Percentiles rank a stretch among this genome's conserved stretches.
Evolutionary conservation across 2,113 vertebrate species (phyloP).

Genomic region (Prionailurus viverrinus): DNA sequence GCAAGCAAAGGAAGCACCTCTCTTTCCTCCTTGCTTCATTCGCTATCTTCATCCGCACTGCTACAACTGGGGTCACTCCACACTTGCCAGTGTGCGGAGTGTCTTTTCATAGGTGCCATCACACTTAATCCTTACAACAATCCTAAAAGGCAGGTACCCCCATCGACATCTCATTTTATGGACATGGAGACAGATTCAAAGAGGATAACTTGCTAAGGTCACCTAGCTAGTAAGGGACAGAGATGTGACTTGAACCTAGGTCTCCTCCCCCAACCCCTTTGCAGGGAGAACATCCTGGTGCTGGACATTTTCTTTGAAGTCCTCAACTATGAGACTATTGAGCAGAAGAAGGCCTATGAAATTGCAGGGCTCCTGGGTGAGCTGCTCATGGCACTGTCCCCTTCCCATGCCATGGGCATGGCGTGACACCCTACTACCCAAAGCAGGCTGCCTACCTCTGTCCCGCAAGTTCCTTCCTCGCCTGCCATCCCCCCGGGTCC

Average conservation of each 20-base stretch:
- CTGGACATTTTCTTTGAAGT: constrained; percentile 99
- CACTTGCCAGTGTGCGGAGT: neutral
- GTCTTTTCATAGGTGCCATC: neutral
- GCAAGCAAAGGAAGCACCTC: neutral
- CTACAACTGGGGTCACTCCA: neutral
- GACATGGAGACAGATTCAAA: neutral
- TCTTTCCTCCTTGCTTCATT: neutral
- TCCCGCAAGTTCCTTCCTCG: neutral
- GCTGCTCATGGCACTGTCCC: constrained; percentile 59
- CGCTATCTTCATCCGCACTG: neutral
- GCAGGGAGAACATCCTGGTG: constrained; percentile 98
- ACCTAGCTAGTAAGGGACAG: constrained; percentile 6
- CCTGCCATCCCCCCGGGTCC: neutral
- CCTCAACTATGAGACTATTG: constrained; percentile 98
- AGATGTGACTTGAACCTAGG: constrained; percentile 70
- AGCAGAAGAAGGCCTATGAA: constrained; percentile 99
- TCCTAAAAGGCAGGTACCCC: neutral
- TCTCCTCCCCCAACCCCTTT: constrained; percentile 56
- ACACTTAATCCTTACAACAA: neutral
- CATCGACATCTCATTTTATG: constrained; percentile 33
- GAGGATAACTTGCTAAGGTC: constrained; percentile 22
- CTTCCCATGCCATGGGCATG: neutral
- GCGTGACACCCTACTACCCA: neutral
- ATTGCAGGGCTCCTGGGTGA: constrained; percentile 98
- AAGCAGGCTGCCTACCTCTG: neutral